phyloP scores from a whole-genome alignment of 2,888 invertebrate genomes.

The Rhamphomyia laevipes region DNA sequence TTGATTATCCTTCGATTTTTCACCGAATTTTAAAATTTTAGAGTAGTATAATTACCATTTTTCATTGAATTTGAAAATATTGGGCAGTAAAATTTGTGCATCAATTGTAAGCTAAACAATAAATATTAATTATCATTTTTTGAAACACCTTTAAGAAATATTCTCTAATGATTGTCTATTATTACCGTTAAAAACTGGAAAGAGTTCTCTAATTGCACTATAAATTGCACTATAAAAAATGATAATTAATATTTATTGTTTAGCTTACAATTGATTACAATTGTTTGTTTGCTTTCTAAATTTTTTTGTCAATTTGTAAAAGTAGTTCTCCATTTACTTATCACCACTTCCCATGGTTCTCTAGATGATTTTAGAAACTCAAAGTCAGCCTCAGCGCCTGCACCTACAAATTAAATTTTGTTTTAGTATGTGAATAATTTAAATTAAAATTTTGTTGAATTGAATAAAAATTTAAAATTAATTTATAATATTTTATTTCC shows the following conservation, averaged over 20 bases:
- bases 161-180: not conserved
- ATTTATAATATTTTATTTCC: too few species aligned
- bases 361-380: not conserved
- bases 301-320: not conserved
- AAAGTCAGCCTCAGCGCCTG: not conserved
- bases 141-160: not conserved
- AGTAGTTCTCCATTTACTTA: not conserved
- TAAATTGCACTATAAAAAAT: too few species aligned
- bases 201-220: too few species aligned
- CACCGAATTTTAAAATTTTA: slow-evolving; percentile 1
- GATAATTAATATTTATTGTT: too few species aligned
- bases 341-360: not conserved
- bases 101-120: slow-evolving; percentile 1
- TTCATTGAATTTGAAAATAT: not conserved
- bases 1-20: slow-evolving; percentile 1
- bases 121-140: not conserved
- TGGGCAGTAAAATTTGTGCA: not conserved
- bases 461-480: too few species aligned
- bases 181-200: not conserved
- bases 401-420: not conserved
- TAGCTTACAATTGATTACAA: not conserved
- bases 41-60: not conserved
- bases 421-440: too few species aligned
- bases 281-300: not conserved
- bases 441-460: too few species aligned